Base-by-base conservation (phyloP, 2,888 invertebrate species). In the Diploptera punctata region DNA sequence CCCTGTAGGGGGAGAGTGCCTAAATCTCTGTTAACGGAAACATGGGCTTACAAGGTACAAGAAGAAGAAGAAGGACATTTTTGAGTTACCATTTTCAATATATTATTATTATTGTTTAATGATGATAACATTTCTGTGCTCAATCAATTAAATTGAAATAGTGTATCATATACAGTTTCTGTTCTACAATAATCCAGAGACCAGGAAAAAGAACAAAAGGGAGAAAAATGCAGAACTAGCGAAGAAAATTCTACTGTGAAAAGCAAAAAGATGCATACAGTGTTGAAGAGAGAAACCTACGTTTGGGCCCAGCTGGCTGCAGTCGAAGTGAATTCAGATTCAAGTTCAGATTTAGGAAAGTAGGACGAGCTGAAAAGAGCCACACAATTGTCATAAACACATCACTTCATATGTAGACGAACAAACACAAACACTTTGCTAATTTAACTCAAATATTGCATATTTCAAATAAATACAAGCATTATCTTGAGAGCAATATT, bases 311-410 rank as follows among this genome's bases (percentile, higher is more conserved):
- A 82, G 91, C 89, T 83, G 93, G 94, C 87, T 93, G 93, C 83
- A 93, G 91, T 86, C 94, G 91, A 87, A 94, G 89, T 82, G 93
- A 91, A 89, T 95, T 95, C 87, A 94, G 90, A 89, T 94, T 95
- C 89, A 95, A 89, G 89, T 93, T 95, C 88, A 98, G 93, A 91
- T 97, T 97, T 87, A 98, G 93, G 91, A 97, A 98, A 85, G 97
- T 98, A 83, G 98, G 98, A 82, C 98, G 94, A 86, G 97, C 97
- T 98, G 97, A 92, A 92, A 86, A 84, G 81, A 85, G 62, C 72
- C 71, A 69, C 70, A 70, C 60, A 68, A 47, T 62, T 21, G 47
- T 65, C 65, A 54, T 21, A 19, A 65, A 19, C 65, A 65, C 44
- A 47, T 47, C 24, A 38, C 65, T 44, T 19, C 26, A 47, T 44